Evolutionary conservation across 1,140 invertebrate species (phyloP).

Genomic region (Drosophila tristis): DNA sequence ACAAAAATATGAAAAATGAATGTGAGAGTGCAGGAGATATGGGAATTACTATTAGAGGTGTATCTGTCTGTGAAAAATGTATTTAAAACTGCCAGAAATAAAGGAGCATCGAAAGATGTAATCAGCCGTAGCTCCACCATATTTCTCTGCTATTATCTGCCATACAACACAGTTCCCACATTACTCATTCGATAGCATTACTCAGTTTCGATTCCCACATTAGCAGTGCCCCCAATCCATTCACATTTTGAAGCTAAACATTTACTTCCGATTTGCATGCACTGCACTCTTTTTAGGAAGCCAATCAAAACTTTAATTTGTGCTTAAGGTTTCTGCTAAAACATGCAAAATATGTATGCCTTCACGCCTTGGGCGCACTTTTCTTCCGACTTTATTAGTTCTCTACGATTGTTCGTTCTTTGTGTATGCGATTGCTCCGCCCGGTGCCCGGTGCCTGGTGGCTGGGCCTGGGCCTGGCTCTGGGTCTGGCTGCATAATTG

Average conservation of each 20-base stretch:
- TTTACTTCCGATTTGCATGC: slow-evolving; percentile 57
- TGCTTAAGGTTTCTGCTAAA: slow-evolving; percentile 25
- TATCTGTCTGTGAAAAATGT: too few relatives aligned
- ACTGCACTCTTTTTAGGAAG: slow-evolving; percentile 37
- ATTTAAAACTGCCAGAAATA: too few relatives aligned
- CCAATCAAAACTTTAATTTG: slow-evolving; percentile 24
- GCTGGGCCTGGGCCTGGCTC: too few relatives aligned
- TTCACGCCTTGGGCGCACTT: slow-evolving; percentile 25
- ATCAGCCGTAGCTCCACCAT: too few relatives aligned
- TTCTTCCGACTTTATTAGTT: slow-evolving; percentile 65
- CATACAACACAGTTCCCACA: background rate
- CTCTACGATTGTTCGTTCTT: slow-evolving; percentile 58
- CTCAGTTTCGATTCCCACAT: slow-evolving; percentile 5
- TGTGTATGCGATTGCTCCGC: background rate
- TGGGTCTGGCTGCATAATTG: slow-evolving; percentile 41
- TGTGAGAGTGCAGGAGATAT: too few relatives aligned
- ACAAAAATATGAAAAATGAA: background rate
- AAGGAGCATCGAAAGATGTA: too few relatives aligned
- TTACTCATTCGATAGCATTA: too few relatives aligned
- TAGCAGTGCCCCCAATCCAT: slow-evolving; percentile 25
- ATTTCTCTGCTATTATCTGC: too few relatives aligned
- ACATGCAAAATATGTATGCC: slow-evolving; percentile 3
- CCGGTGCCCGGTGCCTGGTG: too few relatives aligned
- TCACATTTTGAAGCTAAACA: slow-evolving; percentile 39
- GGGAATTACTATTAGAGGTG: too few relatives aligned